These are phyloP conservation scores for Formica aserva DNA, from an alignment of 2,888 invertebrate species.

Conservation along the genomic window DNA sequence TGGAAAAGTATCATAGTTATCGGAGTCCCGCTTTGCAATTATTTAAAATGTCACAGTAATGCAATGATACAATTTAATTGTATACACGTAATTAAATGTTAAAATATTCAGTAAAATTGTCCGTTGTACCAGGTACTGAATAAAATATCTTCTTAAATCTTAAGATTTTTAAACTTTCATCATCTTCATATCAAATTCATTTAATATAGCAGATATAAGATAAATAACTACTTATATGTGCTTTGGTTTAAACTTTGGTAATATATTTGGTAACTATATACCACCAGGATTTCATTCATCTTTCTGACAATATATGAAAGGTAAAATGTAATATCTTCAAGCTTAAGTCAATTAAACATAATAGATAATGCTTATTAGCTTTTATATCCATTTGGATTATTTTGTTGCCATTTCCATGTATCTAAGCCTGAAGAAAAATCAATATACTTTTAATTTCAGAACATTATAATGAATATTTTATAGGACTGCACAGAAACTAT, in stretches of 20 bases:
- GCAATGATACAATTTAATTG: not conserved
- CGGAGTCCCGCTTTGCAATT: too few relatives aligned
- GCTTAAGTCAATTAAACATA: conserved; percentile 18
- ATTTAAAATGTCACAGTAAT: not conserved
- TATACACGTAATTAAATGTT: not conserved
- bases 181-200: conserved; percentile 15
- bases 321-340: conserved; percentile 28
- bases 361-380: conserved; percentile 33
- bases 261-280: conserved; percentile 74
- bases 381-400: conserved; percentile 92
- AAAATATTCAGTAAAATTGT: conserved; percentile 2
- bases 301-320: conserved; percentile 30
- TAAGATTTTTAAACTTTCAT: conserved; percentile 12
- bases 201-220: conserved; percentile 50
- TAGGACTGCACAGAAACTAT: not conserved
- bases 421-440: conserved; percentile 87
- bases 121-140: not conserved
- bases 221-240: conserved; percentile 41
- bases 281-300: conserved; percentile 73
- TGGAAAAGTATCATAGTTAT: too few relatives aligned
- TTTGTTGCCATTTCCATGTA: conserved; percentile 95
- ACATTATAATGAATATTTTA: not conserved
- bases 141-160: not conserved
- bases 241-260: conserved; percentile 77
- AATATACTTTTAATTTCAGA: conserved; percentile 24